Base-by-base conservation (phyloP, 2,888 invertebrate species). In the Drosophila infuscata region DNA sequence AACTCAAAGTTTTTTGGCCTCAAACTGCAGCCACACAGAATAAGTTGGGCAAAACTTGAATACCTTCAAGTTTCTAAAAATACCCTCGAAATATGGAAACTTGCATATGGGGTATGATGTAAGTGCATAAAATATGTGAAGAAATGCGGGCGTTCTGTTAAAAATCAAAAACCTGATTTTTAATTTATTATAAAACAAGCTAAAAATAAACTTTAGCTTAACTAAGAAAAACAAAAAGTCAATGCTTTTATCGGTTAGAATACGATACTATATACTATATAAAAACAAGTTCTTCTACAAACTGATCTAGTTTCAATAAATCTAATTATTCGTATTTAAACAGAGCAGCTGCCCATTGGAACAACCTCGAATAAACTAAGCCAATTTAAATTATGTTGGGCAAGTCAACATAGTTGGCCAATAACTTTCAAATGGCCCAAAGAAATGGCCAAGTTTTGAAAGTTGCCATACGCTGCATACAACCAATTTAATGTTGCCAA, bases 401-500 rank as follows among this genome's bases (percentile, higher is more conserved):
- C 59, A 46, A 70, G 64, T 60, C 49, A 43, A 64, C 53, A 48
- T 43, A 68, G 69, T 49, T 59, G 78, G 77, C 66, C 85, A 88
- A 89, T 88, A 89, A 85, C 86, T 86, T 86, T 86, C 90, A 70
- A 80, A 79, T 71, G 56, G 58, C 61, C 64, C 65, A 51, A 63
- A 69, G 76, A 88, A 84, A 88, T 82, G 88, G 71, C 75, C 79
- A 85, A 82, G 70, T 82, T 89, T 46, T 89, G 89, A 85, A 85
- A 85, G 85, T 89, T 88, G 74, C 41, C 49, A 30, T 30, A 30
- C 49, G n/a, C 56, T 68, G 57, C 60, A 38, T 25, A 25, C 30
- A 36, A 17, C 68, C 77, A 84, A 84, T 71, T 83, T 67, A 76
- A 83, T 79, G 74, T 82, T 73, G 79, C 88, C 89, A 85, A 89